Evolutionary conservation across 2,113 vertebrate species (phyloP).

Genomic region (Limnothrissa miodon): DNA sequence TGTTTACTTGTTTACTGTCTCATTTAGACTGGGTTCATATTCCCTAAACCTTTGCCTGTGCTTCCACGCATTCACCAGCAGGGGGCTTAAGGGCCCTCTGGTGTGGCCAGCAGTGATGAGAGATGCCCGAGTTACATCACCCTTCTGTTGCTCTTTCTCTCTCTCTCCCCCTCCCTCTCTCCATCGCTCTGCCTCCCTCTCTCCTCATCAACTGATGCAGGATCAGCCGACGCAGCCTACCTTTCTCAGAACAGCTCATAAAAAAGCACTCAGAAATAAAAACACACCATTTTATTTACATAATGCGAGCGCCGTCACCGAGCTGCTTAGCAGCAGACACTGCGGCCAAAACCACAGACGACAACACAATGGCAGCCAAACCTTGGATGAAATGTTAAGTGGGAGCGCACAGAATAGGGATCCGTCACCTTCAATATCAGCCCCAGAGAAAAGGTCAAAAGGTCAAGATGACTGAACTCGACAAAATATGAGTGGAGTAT

Average conservation of each 20-base stretch:
- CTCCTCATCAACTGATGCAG: constrained; percentile 15
- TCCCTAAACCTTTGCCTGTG: neutral
- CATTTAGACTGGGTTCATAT: neutral
- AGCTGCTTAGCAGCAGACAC: neutral
- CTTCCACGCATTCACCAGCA: neutral
- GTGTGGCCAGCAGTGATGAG: neutral
- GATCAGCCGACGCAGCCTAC: neutral
- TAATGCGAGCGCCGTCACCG: neutral
- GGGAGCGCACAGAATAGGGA: neutral
- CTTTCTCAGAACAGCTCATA: constrained; percentile 26
- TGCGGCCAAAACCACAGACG: neutral
- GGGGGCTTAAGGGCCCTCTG: neutral
- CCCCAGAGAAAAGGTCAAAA: neutral
- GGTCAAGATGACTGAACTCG: too few relatives aligned
- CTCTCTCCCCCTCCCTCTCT: neutral
- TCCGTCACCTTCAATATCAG: neutral
- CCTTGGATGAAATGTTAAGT: neutral
- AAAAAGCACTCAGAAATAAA: constrained; percentile 67
- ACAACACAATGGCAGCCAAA: neutral
- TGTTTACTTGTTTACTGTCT: neutral
- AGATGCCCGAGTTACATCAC: neutral
- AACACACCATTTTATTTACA: constrained; percentile 38
- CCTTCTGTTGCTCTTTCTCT: neutral
- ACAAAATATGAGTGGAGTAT: too few relatives aligned
- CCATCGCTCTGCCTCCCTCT: neutral